phyloP scores from a whole-genome alignment of 2,113 vertebrate species.

The Strix aluco region DNA sequence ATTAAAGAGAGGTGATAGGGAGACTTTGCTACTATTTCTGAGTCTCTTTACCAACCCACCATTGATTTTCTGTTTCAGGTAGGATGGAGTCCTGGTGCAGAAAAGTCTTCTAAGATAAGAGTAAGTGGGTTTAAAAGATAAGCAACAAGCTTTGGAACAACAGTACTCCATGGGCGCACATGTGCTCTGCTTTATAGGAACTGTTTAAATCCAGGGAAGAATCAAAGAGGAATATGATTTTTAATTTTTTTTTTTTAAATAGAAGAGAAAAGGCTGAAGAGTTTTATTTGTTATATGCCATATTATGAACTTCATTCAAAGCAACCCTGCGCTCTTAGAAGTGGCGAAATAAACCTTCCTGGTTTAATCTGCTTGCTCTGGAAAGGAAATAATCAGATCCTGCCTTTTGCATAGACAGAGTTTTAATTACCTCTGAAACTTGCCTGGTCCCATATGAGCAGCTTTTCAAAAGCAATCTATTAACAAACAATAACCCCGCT shows the following conservation, averaged over 20 bases:
- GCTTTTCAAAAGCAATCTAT: conserved; percentile 68
- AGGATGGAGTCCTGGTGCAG: neutral
- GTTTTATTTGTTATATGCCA: conserved; percentile 14
- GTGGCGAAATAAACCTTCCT: conserved; percentile 51
- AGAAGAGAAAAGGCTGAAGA: neutral
- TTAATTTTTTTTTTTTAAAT: neutral
- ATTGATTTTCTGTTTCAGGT: neutral
- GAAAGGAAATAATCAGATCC: conserved; percentile 66
- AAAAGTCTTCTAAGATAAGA: neutral
- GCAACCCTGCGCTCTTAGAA: neutral
- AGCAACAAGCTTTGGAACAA: neutral
- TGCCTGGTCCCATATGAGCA: conserved; percentile 54
- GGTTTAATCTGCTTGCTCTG: conserved; percentile 49
- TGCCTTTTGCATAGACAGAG: conserved; percentile 64
- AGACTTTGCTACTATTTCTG: neutral
- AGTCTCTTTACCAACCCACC: neutral
- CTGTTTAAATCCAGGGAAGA: neutral
- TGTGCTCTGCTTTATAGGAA: neutral
- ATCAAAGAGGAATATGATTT: neutral
- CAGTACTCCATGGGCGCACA: neutral
- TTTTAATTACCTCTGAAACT: conserved; percentile 74
- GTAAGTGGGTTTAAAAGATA: neutral
- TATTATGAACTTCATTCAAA: conserved; percentile 15
- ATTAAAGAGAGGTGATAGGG: neutral
- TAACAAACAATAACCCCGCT: conserved; percentile 64